A percentile compares a stretch with the other conserved stretches of the same genome.
phyloP scores from a whole-genome alignment of 1,140 invertebrate genomes.

The Hycleus cichorii region DNA sequence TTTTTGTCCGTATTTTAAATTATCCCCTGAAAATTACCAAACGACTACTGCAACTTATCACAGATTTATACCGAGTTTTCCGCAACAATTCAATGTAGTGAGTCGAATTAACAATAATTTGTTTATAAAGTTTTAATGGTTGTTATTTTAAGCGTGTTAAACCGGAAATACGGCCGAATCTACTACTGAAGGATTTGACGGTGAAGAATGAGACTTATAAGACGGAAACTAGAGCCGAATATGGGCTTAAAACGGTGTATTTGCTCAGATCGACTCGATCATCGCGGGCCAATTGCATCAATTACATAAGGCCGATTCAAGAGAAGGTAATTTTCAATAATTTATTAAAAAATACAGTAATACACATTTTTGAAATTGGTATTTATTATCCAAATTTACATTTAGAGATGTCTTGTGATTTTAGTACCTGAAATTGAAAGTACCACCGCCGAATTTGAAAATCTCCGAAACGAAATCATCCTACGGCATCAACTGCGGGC shows the following conservation, averaged over 20 bases:
- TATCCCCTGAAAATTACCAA: not conserved
- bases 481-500: constrained; percentile 25
- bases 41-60: constrained; percentile 28
- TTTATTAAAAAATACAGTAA: no score
- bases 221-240: not conserved
- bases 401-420: no score
- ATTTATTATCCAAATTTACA: no score
- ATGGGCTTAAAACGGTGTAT: no score
- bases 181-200: constrained; percentile 20
- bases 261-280: no score
- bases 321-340: no score
- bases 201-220: constrained; percentile 24
- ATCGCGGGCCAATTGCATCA: no score
- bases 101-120: constrained; percentile 2
- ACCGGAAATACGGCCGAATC: constrained; percentile 26
- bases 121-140: not conserved
- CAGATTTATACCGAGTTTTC: constrained; percentile 22
- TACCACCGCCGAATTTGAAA: constrained; percentile 25
- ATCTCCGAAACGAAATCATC: constrained; percentile 34
- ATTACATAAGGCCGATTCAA: no score
- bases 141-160: constrained; percentile 26
- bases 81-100: constrained; percentile 32
- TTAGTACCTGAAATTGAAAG: constrained; percentile 9
- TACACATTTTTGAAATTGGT: no score
- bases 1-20: no score